Conservation (phyloP, 2,888 invertebrate genomes). For the Pseudoips prasinana region DNA sequence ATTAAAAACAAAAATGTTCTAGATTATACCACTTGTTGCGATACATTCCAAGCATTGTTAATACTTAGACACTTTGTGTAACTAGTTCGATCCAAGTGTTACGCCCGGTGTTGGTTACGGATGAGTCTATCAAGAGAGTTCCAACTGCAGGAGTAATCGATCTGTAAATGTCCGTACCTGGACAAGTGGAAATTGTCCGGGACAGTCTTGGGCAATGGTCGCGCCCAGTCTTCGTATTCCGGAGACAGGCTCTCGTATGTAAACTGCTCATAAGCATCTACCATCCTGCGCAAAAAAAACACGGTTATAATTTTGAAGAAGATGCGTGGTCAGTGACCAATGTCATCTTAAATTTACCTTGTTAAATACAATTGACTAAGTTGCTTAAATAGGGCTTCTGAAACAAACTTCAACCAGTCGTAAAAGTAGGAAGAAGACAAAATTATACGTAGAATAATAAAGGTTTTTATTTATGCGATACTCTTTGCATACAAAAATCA, state of each 20-base stretch:
- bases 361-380: too few species aligned
- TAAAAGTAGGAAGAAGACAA: too few species aligned
- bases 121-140: constrained; percentile 90
- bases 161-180: constrained; percentile 89
- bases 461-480: too few species aligned
- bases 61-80: not conserved
- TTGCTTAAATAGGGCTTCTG: too few species aligned
- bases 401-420: too few species aligned
- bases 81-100: constrained; percentile 3
- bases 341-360: too few species aligned
- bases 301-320: too few species aligned
- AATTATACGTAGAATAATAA: too few species aligned
- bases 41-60: not conserved
- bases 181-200: constrained; percentile 87
- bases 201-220: constrained; percentile 86
- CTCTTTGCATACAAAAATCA: too few species aligned
- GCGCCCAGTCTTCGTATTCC: constrained; percentile 83
- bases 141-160: constrained; percentile 92
- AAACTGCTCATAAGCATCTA: constrained; percentile 69
- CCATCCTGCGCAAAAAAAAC: constrained; percentile 48
- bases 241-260: constrained; percentile 72
- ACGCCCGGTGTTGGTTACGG: constrained; percentile 64
- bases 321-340: too few species aligned
- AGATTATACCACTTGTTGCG: not conserved
- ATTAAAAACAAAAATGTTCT: too few species aligned